phyloP scores from a whole-genome alignment of 2,888 invertebrate genomes.

The Pammene fasciana region DNA sequence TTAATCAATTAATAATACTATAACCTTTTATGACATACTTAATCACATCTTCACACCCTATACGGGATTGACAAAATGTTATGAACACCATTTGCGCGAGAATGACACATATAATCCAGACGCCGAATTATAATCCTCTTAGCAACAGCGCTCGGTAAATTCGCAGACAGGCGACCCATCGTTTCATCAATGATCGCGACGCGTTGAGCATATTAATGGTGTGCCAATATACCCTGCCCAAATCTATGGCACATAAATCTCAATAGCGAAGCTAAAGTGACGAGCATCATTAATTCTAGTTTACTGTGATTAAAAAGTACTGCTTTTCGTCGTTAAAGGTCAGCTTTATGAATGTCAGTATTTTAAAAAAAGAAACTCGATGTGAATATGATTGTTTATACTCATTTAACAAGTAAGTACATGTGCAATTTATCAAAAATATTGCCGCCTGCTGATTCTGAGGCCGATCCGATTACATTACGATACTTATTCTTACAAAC shows the following conservation, averaged over 20 bases:
- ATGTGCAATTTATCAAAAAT: not conserved
- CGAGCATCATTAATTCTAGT: not conserved
- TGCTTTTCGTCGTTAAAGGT: conserved; percentile 24
- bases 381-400: conserved; percentile 11
- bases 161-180: conserved; percentile 24
- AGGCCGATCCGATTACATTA: not conserved
- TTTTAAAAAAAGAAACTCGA: conserved; percentile 18
- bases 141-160: conserved; percentile 30
- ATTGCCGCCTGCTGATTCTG: not conserved
- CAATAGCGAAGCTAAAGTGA: conserved; percentile 16
- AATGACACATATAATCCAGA: not conserved
- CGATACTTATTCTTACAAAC: not conserved
- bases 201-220: conserved; percentile 27
- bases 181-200: conserved; percentile 34
- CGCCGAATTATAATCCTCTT: conserved; percentile 4
- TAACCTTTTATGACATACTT: not conserved
- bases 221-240: conserved; percentile 26
- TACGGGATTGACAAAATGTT: not conserved
- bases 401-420: not conserved
- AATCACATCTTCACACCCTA: not conserved
- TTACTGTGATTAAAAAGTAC: not conserved
- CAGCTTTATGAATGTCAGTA: conserved; percentile 16
- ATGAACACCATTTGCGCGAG: not conserved
- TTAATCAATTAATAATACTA: too few relatives aligned
- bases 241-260: conserved; percentile 30